Conservation (phyloP, 2,113 vertebrate genomes). For the Eulemur macaco region DNA sequence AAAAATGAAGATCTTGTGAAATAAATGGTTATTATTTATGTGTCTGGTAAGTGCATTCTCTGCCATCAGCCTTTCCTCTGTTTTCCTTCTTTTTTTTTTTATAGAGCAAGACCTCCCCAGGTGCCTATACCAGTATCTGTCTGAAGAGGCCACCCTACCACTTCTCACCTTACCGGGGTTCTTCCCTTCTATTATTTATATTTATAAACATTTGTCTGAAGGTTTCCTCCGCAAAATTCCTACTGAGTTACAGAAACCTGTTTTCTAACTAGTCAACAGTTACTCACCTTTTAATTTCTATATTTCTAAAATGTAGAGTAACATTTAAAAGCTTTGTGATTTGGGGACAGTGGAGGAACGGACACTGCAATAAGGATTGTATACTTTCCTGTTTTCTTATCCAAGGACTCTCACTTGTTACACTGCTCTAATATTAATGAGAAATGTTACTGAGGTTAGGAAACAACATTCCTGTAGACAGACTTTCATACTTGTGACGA, state of each 20-base stretch:
- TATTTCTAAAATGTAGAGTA: background rate
- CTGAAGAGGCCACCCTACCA: fast-evolving
- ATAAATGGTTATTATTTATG: background rate
- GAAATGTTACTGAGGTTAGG: background rate
- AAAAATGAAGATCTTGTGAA: background rate
- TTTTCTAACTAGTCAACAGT: background rate
- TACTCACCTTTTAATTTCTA: background rate
- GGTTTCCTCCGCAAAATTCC: background rate
- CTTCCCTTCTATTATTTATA: background rate
- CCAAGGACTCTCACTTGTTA: background rate
- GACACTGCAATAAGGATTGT: background rate
- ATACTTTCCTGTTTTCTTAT: background rate
- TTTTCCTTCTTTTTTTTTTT: background rate
- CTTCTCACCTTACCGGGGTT: background rate
- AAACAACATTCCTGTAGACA: background rate
- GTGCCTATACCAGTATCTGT: background rate
- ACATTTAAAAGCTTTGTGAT: background rate
- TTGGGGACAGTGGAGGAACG: too few species aligned
- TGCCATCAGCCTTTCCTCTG: too few species aligned
- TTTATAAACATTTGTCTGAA: background rate
- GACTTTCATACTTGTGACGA: background rate
- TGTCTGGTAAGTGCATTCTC: background rate
- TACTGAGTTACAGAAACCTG: background rate
- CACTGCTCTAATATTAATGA: background rate
- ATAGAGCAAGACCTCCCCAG: background rate